Evolutionary conservation across 2,113 vertebrate genomes (phyloP).

Genomic region (Bos indicus): DNA sequence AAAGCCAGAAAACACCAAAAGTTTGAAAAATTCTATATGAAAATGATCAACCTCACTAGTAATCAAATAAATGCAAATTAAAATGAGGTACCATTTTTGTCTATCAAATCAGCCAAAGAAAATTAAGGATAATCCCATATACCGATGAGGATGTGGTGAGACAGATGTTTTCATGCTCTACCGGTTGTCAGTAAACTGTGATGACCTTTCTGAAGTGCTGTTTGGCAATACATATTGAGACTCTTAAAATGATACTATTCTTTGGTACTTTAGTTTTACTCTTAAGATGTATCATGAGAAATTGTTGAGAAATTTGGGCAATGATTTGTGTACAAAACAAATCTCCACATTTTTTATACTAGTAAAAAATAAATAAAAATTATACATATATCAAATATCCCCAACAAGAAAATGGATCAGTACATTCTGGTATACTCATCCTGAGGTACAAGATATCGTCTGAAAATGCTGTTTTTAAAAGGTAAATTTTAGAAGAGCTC

Average conservation of each 20-base stretch:
- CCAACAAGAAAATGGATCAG: not conserved
- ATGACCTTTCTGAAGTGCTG: conserved; percentile 5
- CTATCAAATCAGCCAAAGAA: conserved; percentile 64
- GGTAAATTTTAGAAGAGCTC: not conserved
- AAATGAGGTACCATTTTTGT: conserved; percentile 58
- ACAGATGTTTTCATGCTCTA: conserved; percentile 11
- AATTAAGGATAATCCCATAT: conserved; percentile 37
- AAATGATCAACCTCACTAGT: conserved; percentile 26
- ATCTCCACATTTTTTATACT: not conserved
- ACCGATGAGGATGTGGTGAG: conserved; percentile 62
- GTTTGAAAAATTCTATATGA: not conserved
- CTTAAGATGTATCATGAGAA: not conserved
- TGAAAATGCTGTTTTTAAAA: not conserved
- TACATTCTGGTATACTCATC: not conserved
- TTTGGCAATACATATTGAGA: not conserved
- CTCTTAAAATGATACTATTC: not conserved
- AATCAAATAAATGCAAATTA: conserved; percentile 71
- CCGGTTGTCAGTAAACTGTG: not conserved
- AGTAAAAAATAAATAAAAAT: not conserved
- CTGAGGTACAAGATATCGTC: not conserved
- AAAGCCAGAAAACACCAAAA: conserved; percentile 10
- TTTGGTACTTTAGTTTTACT: not conserved
- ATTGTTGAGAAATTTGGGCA: not conserved
- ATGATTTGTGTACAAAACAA: not conserved
- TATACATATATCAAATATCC: not conserved